Conservation (phyloP, 2,113 vertebrate genomes). For the Oophaga pumilio region DNA sequence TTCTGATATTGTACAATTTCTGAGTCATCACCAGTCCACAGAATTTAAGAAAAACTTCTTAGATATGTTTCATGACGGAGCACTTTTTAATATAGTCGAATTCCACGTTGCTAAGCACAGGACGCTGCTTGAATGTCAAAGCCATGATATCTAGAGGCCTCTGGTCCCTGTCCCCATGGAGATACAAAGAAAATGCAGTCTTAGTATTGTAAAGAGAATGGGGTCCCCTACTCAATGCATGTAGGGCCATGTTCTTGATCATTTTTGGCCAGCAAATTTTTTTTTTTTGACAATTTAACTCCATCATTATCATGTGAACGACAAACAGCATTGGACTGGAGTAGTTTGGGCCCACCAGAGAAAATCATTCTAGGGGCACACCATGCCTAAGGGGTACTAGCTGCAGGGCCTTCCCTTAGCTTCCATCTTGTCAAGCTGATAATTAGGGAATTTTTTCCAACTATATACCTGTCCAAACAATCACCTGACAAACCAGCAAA, state of each 20-base stretch:
- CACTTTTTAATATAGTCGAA: background rate
- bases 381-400: no score
- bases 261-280: background rate
- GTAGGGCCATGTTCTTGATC: background rate
- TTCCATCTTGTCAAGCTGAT: no score
- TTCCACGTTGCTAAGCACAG: conserved; percentile 47
- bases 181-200: conserved; percentile 16
- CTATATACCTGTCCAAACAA: no score
- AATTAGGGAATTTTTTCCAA: no score
- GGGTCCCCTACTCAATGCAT: background rate
- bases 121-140: background rate
- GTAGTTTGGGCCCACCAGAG: no score
- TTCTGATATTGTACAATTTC: background rate
- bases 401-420: no score
- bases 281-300: background rate
- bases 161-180: conserved; percentile 31
- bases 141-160: background rate
- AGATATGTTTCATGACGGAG: conserved; percentile 5
- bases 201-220: background rate
- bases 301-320: background rate
- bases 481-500: no score
- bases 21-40: background rate
- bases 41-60: background rate
- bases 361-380: no score
- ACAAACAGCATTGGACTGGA: background rate